phyloP scores from a whole-genome alignment of 2,888 invertebrate species.

The Microplitis manilae region DNA sequence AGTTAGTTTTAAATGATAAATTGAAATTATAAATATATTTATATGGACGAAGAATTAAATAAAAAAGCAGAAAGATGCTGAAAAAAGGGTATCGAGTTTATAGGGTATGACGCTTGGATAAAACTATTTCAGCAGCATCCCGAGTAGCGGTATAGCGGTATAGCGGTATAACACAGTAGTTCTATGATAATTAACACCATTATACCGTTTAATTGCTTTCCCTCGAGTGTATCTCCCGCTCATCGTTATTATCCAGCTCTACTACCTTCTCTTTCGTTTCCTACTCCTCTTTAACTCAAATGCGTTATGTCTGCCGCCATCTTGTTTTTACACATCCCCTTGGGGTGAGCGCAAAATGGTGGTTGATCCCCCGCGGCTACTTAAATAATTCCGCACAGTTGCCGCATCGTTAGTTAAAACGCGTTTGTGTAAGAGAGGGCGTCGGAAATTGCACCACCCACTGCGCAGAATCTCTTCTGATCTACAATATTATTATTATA shows the following conservation, averaged over 20 bases:
- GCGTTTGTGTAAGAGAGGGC: neutral
- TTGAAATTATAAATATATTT: no score
- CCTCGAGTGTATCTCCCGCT: conserved; percentile 36
- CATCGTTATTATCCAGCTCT: conserved; percentile 1
- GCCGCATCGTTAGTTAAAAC: conserved; percentile 31
- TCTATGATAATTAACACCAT: conserved; percentile 63
- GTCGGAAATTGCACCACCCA: conserved; percentile 36
- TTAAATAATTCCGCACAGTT: conserved; percentile 33
- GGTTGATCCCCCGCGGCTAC: conserved; percentile 42
- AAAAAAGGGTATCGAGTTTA: no score
- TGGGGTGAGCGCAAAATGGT: conserved; percentile 48
- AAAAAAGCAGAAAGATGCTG: no score
- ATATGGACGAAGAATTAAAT: no score
- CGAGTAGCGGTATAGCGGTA: no score
- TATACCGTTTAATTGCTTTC: conserved; percentile 64
- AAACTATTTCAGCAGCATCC: neutral
- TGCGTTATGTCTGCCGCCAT: conserved; percentile 52
- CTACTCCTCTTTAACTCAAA: conserved; percentile 3
- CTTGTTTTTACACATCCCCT: conserved; percentile 56
- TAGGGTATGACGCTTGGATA: no score
- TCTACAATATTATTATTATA: neutral
- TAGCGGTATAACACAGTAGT: conserved; percentile 33
- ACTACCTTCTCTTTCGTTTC: conserved; percentile 47
- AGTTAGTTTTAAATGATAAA: no score
- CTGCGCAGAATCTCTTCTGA: conserved; percentile 39